Conservation (phyloP, 92 coral and sea anemone genomes). For the Parazoanthus darwini region DNA sequence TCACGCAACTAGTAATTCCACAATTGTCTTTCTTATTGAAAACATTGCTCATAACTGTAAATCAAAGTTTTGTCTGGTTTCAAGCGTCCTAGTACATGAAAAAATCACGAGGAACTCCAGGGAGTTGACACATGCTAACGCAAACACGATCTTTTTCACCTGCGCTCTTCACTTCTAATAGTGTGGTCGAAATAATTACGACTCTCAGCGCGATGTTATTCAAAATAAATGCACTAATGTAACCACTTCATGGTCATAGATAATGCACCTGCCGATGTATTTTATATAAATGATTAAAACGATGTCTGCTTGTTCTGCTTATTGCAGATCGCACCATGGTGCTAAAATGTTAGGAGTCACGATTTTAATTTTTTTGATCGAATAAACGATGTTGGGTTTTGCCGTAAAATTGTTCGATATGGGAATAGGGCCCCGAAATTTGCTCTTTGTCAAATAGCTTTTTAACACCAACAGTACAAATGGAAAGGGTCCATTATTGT, state of each 20-base stretch:
- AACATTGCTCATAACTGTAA: not conserved
- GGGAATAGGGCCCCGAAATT: not conserved
- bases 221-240: too few species aligned
- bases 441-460: too few species aligned
- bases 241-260: not conserved
- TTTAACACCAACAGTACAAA: not conserved
- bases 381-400: not conserved
- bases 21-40: not conserved
- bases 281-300: not conserved
- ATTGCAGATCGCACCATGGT: constrained; percentile 6
- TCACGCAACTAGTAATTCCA: not conserved
- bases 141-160: not conserved
- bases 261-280: not conserved
- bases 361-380: not conserved
- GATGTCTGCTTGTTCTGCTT: too few species aligned
- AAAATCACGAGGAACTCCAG: not conserved
- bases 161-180: not conserved
- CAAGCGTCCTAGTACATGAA: not conserved
- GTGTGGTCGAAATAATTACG: not conserved
- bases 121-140: not conserved
- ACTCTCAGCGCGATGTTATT: not conserved
- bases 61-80: not conserved
- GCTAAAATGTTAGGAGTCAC: constrained; percentile 1
- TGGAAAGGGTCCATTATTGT: not conserved
- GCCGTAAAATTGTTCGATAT: not conserved